These are phyloP conservation scores for Cichladusa arquata DNA, from an alignment of 2,113 vertebrate species.

Conservation along the genomic window DNA sequence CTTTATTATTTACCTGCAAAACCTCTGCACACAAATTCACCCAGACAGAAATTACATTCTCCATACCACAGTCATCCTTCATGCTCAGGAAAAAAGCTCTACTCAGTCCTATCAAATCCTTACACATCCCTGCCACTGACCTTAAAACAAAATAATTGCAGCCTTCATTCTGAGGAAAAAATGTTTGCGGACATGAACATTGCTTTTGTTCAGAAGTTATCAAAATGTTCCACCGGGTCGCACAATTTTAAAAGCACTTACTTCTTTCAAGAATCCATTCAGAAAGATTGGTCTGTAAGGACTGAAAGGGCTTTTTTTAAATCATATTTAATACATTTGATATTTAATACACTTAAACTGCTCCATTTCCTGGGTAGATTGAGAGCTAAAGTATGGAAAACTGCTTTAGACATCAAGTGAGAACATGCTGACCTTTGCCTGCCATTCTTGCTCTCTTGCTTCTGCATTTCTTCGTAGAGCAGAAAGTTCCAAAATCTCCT, in stretches of 20 bases:
- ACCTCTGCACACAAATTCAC: neutral
- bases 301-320: neutral
- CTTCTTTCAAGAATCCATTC: neutral
- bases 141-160: neutral
- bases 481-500: conserved; percentile 95
- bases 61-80: rapidly evolving
- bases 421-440: conserved; percentile 84
- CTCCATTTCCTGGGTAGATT: neutral
- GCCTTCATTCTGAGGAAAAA: neutral
- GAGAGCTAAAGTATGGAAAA: neutral
- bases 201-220: neutral
- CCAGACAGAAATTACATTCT: neutral
- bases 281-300: neutral
- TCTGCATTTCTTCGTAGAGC: conserved; percentile 89
- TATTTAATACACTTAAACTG: neutral
- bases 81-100: neutral
- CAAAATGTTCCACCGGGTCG: neutral
- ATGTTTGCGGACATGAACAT: neutral
- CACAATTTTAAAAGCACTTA: neutral
- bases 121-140: neutral
- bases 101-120: neutral
- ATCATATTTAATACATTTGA: neutral
- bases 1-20: neutral
- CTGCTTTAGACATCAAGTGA: neutral
- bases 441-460: conserved; percentile 83